Percentiles rank a stretch among this genome's conserved stretches.
Conservation (phyloP, 2,797 vertebrate genomes). For the Pantherophis vulpinus region DNA sequence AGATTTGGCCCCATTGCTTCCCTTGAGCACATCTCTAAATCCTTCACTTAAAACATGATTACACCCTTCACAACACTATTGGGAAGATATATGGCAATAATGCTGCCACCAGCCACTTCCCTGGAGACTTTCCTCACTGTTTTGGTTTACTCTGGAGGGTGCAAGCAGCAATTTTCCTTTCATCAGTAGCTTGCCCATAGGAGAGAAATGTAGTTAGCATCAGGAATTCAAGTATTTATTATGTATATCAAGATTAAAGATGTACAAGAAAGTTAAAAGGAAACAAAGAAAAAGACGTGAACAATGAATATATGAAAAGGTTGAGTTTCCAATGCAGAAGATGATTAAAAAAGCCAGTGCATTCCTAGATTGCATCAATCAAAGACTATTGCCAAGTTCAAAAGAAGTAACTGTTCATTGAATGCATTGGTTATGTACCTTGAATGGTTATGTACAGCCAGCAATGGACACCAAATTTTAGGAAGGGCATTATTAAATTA, state of each 20-base stretch:
- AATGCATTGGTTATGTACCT: not conserved
- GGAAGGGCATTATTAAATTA: not conserved
- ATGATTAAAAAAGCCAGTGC: not conserved
- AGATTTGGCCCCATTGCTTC: not conserved
- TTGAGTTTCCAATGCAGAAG: not conserved
- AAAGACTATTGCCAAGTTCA: not conserved
- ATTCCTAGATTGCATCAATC: not conserved
- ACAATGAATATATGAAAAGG: not conserved
- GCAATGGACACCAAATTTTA: not conserved
- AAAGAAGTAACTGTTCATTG: not conserved
- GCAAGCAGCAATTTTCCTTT: not conserved
- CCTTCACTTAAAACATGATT: not conserved
- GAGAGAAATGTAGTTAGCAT: not conserved
- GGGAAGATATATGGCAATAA: not conserved
- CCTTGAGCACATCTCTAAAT: not conserved
- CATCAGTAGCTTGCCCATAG: not conserved
- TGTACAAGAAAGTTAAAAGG: not conserved
- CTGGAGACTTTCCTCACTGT: not conserved
- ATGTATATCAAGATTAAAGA: not conserved
- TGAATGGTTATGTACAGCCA: not conserved
- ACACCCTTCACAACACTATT: not conserved
- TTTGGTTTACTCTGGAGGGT: not conserved
- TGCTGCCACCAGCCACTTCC: not conserved
- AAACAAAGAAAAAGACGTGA: not conserved
- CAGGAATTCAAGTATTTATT: not conserved